These are phyloP conservation scores for Chiroxiphia lanceolata DNA, from an alignment of 2,797 vertebrate genomes.

Conservation along the genomic window DNA sequence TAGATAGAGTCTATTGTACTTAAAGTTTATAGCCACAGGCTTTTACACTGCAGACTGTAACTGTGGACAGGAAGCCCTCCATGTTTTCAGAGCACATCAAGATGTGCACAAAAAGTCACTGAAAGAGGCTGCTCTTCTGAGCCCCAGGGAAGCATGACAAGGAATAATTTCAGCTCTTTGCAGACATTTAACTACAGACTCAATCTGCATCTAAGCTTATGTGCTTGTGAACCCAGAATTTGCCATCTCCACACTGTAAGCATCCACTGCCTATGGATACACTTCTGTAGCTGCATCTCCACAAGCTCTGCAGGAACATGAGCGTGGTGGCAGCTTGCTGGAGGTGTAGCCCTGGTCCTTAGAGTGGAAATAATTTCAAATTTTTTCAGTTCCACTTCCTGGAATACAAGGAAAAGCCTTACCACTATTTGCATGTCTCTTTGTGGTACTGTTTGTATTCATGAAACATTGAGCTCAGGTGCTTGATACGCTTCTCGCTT, in stretches of 20 bases:
- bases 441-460: not conserved
- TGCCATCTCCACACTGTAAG: not conserved
- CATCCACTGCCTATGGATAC: not conserved
- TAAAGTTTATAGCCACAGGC: not conserved
- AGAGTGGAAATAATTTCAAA: not conserved
- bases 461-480: not conserved
- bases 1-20: not conserved
- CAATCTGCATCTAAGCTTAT: not conserved
- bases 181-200: not conserved
- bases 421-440: not conserved
- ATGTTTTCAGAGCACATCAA: not conserved
- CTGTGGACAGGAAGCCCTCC: not conserved
- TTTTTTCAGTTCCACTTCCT: not conserved
- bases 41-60: not conserved
- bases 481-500: not conserved
- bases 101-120: not conserved
- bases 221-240: not conserved
- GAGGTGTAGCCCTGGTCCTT: not conserved
- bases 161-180: not conserved
- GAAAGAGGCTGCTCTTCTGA: not conserved
- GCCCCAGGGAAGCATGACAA: not conserved
- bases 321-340: not conserved
- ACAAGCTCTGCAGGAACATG: not conserved
- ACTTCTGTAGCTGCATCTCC: not conserved
- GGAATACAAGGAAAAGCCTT: not conserved